Evolutionary conservation across 1,140 invertebrate species (phyloP), one percentile per base, ranked within the genome.

Genomic region (Diabrotica undecimpunctata): DNA sequence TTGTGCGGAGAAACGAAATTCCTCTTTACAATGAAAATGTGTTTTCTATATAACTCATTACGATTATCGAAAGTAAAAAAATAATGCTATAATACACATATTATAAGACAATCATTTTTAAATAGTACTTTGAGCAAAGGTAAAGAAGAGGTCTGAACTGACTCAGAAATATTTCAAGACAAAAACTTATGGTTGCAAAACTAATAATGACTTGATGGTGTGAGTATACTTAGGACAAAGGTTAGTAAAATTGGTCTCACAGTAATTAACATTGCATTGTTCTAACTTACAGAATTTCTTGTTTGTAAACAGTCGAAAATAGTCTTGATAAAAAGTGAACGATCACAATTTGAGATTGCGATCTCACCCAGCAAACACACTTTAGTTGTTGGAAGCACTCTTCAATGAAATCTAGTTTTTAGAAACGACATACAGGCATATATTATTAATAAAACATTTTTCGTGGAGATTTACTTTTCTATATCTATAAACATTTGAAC

Each of bases 91-190:
- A 46, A 46, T 46, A 46, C 41, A 46, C 25, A 25, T 25, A 25
- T 25, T 46, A 46, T n/a, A 46, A n/a, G 41, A 46, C 8, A n/a
- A 46, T 46, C n/a, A 46, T n/a, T 10, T 46, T 46, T 46, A 46
- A 46, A 46, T n/a, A 46, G 41, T 46, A 46, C 41, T 46, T 46
- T 46, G 41, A 46, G 41, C 41, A 46, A 46, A 46, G 41, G n/a
- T 8, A 46, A 46, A 8, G 41, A 46, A 46, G 41, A 46, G 6
- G n/a, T 46, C 41, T 46, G 41, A 46, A n/a, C n/a, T 46, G 25
- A 25, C 25, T 25, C 25, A 25, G 25, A 25, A 46, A 46, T 46
- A 46, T 9, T 46, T 10, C 8, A 46, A 46, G 41, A n/a, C 41
- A 46, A 46, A 46, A 46, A 25, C 25, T 25, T 25, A 25, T 1